Base-by-base conservation (phyloP, 2,888 invertebrate species). In the Zhuqinia jingwanae region DNA sequence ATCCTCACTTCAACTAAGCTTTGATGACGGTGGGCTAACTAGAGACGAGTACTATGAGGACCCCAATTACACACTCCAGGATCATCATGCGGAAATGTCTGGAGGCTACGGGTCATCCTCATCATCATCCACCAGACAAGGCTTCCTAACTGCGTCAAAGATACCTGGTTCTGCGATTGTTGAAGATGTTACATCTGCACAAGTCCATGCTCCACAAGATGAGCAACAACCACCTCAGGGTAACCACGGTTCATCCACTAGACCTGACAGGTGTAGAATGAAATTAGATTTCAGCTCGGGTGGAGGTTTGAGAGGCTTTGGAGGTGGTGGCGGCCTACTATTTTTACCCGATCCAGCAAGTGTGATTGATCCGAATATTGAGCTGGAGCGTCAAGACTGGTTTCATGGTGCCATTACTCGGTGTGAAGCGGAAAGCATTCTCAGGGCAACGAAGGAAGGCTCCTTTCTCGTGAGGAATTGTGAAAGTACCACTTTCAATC, bases 381-480 rank as follows among this genome's bases (percentile, higher is more conserved):
- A 90, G 30, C 79, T 91, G 70, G 91, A 91, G 70, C 88, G 90
- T 70, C 91, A 92, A 93, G 88, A 91, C 70, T 99, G 98, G 98
- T 99, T 97, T 93, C 98, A 98, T 92, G 98, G 98, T 89, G 96
- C 97, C 90, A 96, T 98, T 89, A 96, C 97, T 76, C 95, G 98
- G 91, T 94, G 96, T 86, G 97, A 98, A 93, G 98, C 98, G 68
- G 98, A 99, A 93, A 95, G 95, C 92, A 95, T 97, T 89, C 94
- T 99, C 75, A 94, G 97, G 91, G 94, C 96, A 80, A 94, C 97
- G 76, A 94, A 95, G 90, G 98, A 98, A 93, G 98, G 98, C 89
- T 97, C 97, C 91, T 99, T 98, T 93, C 94, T 99, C 91, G 98
- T 99, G 85, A 94, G 99, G 91, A 97, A 97, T 92, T 98, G 98